Base-by-base conservation (phyloP, 2,888 invertebrate species). In the Trachelus stipa region DNA sequence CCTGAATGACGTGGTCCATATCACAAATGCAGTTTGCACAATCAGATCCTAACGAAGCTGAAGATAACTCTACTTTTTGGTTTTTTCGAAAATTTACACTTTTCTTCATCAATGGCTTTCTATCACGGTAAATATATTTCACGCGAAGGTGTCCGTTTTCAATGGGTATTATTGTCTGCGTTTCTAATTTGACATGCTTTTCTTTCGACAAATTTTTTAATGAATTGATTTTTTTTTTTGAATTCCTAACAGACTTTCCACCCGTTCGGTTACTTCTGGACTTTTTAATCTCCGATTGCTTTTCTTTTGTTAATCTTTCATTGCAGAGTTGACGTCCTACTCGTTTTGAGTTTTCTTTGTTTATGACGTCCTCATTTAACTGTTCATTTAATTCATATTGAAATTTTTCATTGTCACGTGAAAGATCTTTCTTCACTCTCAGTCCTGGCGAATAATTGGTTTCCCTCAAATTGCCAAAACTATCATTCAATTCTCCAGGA, bases 1-100 rank as follows among this genome's bases (percentile, higher is more conserved):
- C 83, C 9, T 76, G 74, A 40, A 88, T 77, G 1, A 81, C 83
- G 23, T 82, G 77, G 6, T 79, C 82, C 4, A 88, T 71, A 35
- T 88, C 85, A 76, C 88, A 89, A 75, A 89, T 84, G 76, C 87
- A 88, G 76, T 79, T 81, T 11, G 76, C 77, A 77, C 88, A 86
- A 81, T 85, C 81, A 31, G 56, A 23, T 56, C 56, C 56, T 23
- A 56, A 23, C 1, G 40, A 23, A 23, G 23, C 1, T 34, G 69
- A 75, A 15, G 73, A 30, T 56, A 76, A 78, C 74, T 74, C 74
- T 23, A 76, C 68, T 73, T 81, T 81, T 76, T 79, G 76, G 15
- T 71, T 73, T 56, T 80, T 68, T 15, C 31, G 73, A 80, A 80
- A 78, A 78, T 80, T 75, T 73, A 30, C 4, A 68, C 12, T 37